Evolutionary conservation across 2,797 vertebrate genomes (phyloP).

Genomic region (Thamnophis elegans): DNA sequence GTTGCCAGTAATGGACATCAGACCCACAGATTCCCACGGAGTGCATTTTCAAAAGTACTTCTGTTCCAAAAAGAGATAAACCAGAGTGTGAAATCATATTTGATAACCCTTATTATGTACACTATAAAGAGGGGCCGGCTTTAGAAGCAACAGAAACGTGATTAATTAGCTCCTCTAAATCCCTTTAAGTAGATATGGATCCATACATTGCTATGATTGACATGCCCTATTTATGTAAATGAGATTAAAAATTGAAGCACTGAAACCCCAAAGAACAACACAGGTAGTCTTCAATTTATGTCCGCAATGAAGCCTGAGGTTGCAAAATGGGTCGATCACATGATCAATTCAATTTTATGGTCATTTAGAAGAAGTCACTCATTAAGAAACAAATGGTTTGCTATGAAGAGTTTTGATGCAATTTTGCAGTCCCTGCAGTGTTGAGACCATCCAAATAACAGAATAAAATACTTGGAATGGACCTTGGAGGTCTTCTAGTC

Average conservation of each 20-base stretch:
- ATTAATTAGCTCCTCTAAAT: neutral
- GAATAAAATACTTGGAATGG: no score
- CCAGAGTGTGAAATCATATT: neutral
- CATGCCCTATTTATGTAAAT: neutral
- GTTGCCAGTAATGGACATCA: constrained; percentile 93
- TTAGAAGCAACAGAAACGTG: neutral
- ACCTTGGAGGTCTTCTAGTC: no score
- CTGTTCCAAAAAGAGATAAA: constrained; percentile 63
- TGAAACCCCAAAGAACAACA: neutral
- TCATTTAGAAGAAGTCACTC: no score
- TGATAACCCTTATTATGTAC: neutral
- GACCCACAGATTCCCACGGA: constrained; percentile 96
- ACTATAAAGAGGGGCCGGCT: neutral
- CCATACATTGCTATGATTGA: neutral
- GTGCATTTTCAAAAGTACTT: constrained; percentile 92
- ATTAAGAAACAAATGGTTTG: no score
- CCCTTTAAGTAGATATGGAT: neutral
- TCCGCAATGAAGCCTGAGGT: neutral
- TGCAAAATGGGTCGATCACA: no score
- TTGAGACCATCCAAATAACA: neutral
- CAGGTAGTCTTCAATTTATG: neutral
- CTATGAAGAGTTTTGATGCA: no score
- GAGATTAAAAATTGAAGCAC: neutral
- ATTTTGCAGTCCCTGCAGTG: neutral
- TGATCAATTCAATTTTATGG: no score